Conservation (phyloP, 2,113 vertebrate genomes). For the Chlorodrepanis virens region DNA sequence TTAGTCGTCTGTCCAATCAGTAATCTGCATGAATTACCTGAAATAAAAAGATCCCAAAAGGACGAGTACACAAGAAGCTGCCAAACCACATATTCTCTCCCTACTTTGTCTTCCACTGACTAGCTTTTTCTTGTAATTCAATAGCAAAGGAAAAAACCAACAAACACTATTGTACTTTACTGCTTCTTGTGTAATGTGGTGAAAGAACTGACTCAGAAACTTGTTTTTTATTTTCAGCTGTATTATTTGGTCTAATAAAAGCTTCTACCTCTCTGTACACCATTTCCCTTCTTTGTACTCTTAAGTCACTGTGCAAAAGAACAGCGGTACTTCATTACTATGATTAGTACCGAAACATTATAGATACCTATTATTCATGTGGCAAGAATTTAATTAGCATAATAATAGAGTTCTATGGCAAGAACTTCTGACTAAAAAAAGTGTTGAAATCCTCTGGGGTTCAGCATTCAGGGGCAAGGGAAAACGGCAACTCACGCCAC, state of each 20-base stretch:
- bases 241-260: constrained; percentile 31
- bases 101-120: background rate
- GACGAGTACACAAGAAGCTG: background rate
- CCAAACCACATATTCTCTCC: background rate
- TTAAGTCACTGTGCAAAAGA: background rate
- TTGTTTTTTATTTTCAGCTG: constrained; percentile 19
- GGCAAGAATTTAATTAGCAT: background rate
- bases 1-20: background rate
- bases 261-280: background rate
- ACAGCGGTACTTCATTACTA: background rate
- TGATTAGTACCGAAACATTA: background rate
- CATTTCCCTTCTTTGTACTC: background rate
- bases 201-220: constrained; percentile 26
- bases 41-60: background rate
- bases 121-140: constrained; percentile 1
- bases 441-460: background rate
- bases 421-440: background rate
- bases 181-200: background rate
- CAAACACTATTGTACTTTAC: background rate
- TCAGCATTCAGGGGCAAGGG: background rate
- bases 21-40: background rate
- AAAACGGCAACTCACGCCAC: background rate
- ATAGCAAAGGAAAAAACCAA: background rate
- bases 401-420: background rate
- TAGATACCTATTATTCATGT: background rate